Percentiles rank a stretch among this genome's conserved stretches.
phyloP scores from a whole-genome alignment of 2,113 vertebrate genomes.

The Oostethus manadensis region DNA sequence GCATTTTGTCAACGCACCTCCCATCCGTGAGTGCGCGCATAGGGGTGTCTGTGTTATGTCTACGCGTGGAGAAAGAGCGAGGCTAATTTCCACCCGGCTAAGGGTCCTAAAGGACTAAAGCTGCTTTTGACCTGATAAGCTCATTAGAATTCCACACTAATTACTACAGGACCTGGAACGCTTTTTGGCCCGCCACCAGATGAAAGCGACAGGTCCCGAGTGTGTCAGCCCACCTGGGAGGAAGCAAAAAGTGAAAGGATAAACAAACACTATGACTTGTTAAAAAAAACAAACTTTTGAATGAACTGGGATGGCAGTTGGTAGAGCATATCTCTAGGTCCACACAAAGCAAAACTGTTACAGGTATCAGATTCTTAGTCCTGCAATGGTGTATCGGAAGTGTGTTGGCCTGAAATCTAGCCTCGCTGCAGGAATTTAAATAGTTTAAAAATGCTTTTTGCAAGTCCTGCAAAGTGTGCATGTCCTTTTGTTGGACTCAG shows the following conservation, averaged over 20 bases:
- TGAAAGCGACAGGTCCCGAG: constrained; percentile 55
- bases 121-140: constrained; percentile 80
- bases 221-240: constrained; percentile 29
- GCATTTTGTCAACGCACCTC: constrained; percentile 57
- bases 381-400: too few species aligned
- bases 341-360: too few species aligned
- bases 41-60: constrained; percentile 45
- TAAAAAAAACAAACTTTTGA: not conserved
- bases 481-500: too few species aligned
- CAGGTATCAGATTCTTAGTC: too few species aligned
- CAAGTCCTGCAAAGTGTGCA: too few species aligned
- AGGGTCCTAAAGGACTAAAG: constrained; percentile 69
- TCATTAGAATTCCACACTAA: constrained; percentile 78
- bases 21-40: constrained; percentile 53
- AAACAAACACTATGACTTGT: not conserved
- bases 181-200: constrained; percentile 58
- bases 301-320: too few species aligned
- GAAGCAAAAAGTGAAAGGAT: not conserved
- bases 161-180: constrained; percentile 55
- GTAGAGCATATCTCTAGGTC: too few species aligned
- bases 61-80: constrained; percentile 24
- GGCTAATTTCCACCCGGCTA: constrained; percentile 68
- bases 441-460: too few species aligned
- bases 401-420: too few species aligned
- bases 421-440: too few species aligned